Base-by-base conservation (phyloP, 2,797 vertebrate genomes). In the Coluber constrictor region DNA sequence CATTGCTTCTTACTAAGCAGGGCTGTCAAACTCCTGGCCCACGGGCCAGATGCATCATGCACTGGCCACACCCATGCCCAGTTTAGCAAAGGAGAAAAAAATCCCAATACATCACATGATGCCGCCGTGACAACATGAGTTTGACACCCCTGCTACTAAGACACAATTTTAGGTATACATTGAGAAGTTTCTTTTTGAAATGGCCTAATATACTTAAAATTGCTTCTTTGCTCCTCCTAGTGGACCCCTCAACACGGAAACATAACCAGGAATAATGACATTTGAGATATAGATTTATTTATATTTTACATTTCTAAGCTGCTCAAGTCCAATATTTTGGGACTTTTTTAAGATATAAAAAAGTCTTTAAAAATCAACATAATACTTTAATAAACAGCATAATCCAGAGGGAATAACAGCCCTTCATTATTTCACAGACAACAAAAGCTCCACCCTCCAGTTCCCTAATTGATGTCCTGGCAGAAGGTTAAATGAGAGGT, bases 11-110 rank as follows among this genome's bases (percentile, higher is more conserved):
- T 60, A 25, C 23, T 60, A 61, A 32, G 59, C 16, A 57, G 57
- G 57, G 16, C 18, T 57, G 57, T 20, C 57, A 57, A 20, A 57
- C 57, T 57, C 57, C 15, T 4, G 56, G 15, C 56, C 56, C 5
- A 0, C 1, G 1, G 16, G 57, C 5, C 16, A 3, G 57, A 57
- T 18, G 5, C 57, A 20, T 57, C 16, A 57, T 0, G 1, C 1
- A 1, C 0, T 57, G 57, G 16, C 18, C 16, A 20, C 16, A 1
- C 56, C 56, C 56, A 57, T 57, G 18, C 18, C 16, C 16, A 0
- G 57, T 57, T 2, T 57, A 57, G 16, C 5, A 1, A 57, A 57
- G 16, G 18, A 16, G 57, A 16, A 20, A 20, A 20, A 59, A 59
- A 5, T 20, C 57, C 57, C 2, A 5, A 20, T 59, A 18, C 5